Evolutionary conservation across 2,113 vertebrate genomes (phyloP).

Genomic region (Erpornis zantholeuca): DNA sequence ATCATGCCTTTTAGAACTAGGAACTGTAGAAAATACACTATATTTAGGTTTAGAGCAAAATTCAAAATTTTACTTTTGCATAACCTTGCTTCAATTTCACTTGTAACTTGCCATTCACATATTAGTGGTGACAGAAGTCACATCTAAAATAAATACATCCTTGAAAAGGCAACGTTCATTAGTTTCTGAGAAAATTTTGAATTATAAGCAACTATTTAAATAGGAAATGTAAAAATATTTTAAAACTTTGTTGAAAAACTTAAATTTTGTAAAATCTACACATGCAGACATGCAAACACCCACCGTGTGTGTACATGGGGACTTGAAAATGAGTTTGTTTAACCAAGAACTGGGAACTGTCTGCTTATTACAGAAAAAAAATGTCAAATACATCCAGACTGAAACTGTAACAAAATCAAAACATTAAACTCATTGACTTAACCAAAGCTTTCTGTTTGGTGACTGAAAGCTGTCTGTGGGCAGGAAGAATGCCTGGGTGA

Average conservation of each 20-base stretch:
- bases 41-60: background rate
- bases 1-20: background rate
- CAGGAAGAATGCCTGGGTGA: background rate
- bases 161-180: background rate
- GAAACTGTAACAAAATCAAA: background rate
- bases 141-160: background rate
- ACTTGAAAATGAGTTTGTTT: background rate
- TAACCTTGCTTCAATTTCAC: background rate
- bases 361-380: background rate
- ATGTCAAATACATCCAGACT: background rate
- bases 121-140: background rate
- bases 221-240: background rate
- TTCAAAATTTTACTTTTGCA: background rate
- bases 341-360: background rate
- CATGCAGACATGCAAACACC: background rate
- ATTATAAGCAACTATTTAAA: background rate
- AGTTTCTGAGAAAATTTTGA: background rate
- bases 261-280: background rate
- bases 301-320: fast-evolving
- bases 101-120: background rate
- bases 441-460: background rate
- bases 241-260: background rate
- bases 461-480: background rate
- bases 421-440: background rate
- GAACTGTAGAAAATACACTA: background rate